Evolutionary conservation across 1,140 invertebrate species (phyloP).

Genomic region (Anoplolepis gracilipes): DNA sequence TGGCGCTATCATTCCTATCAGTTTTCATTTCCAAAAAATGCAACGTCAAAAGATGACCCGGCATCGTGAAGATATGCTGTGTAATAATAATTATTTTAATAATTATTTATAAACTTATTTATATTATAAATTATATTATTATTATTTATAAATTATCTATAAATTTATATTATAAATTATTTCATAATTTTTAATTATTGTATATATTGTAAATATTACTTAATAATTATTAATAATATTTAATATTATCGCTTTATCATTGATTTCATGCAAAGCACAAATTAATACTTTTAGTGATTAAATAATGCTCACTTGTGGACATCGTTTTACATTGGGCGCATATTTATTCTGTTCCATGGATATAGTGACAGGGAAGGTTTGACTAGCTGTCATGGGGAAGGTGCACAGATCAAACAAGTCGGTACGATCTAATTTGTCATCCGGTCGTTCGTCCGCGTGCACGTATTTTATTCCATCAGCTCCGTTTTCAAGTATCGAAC

Average conservation of each 20-base stretch:
- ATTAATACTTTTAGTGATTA: not conserved
- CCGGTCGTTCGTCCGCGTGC: conserved; percentile 91
- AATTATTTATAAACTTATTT: too few species aligned
- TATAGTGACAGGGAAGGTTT: conserved; percentile 93
- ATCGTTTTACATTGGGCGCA: conserved; percentile 88
- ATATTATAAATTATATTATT: too few species aligned
- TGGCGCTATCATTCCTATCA: conserved; percentile 90
- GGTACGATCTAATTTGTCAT: conserved; percentile 90
- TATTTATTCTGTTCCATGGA: conserved; percentile 92
- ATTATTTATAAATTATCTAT: too few species aligned
- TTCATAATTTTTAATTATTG: too few species aligned
- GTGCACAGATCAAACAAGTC: conserved; percentile 94
- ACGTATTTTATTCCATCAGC: conserved; percentile 95
- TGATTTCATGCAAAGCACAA: not conserved
- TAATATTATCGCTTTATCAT: not conserved
- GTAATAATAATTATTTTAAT: conserved; percentile 31
- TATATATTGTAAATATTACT: too few species aligned
- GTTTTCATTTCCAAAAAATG: conserved; percentile 93
- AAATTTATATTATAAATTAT: too few species aligned
- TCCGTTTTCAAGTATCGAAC: conserved; percentile 91
- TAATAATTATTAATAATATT: too few species aligned
- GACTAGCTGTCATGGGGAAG: conserved; percentile 91
- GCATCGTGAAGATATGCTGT: conserved; percentile 90
- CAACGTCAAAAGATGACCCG: conserved; percentile 93
- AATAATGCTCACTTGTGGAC: conserved; percentile 87